Evolutionary conservation across 2,797 vertebrate species (phyloP), one percentile per base, ranked within the genome.

Genomic region (Anisognathus igniventris): DNA sequence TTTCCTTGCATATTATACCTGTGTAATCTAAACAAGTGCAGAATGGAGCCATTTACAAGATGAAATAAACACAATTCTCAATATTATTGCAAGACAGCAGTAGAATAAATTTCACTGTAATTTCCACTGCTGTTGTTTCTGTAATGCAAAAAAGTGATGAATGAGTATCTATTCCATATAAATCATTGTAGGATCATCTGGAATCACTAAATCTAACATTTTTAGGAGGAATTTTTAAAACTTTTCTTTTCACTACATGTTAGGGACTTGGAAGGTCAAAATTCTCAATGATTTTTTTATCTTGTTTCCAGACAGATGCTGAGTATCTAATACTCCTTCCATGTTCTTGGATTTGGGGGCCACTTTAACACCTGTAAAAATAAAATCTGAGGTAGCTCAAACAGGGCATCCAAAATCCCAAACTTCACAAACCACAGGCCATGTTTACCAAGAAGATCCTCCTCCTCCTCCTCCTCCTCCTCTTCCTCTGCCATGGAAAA

Each of bases 61-160:
- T 27, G 27, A 88, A 94, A 95, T 75, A 92, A 93, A 87, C 40
- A 30, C 68, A 81, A 84, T 82, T 94, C 72, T 83, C 66, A 68
- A 27, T 86, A 79, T 92, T 85, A 77, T 42, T 93, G 54, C 73
- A 54, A 91, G 74, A 58, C 21, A 82, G 24, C 58, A 83, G 57
- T n/a, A 60, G 62, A 88, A 94, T 91, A 92, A 92, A 93, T 92
- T 94, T 73, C 64, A 64, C n/a, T 93, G 35, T 70, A 79, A 87
- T 92, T 93, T 91, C 89, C 80, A 51, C 45, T 86, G 56, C 33
- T 91, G 73, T 30, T 92, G 58, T 91, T 91, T 95, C 73, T 75
- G 39, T 90, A 93, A 86, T 65, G 51, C 1, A 6, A 83, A 62
- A 71, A 91, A 82, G 31, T 82, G 79, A 93, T 61, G 44, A 58